Evolutionary conservation across 2,888 invertebrate species (phyloP), one percentile per base, ranked within the genome.

Genomic region (Neria commutata): DNA sequence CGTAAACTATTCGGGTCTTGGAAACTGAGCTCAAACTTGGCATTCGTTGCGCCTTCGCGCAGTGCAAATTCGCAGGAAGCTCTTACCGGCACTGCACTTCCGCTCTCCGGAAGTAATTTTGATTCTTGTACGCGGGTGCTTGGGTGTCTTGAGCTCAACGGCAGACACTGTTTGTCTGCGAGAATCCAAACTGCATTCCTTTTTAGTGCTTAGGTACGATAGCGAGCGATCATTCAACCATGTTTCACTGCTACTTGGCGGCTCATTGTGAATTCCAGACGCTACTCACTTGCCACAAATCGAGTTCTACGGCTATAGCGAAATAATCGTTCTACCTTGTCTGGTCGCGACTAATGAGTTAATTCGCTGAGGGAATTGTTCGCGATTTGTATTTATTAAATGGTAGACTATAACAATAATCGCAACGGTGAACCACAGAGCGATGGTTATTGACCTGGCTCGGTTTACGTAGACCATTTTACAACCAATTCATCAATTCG

Each of bases 271-370:
- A 54, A 64, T 64, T 59, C 63, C 37, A 25, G 50, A 48, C 63
- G 55, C 33, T 48, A 42, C 59, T 49, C 57, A 23, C 11, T 40
- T 59, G 55, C 55, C 56, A 61, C 61, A 61, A 64, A 61, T 58
- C 59, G n/a, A n/a, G n/a, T n/a, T n/a, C n/a, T n/a, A n/a, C n/a
- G n/a, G n/a, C n/a, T n/a, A n/a, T 61, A 55, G 61, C 61, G 59
- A 64, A 53, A 58, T 49, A 29, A 48, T 53, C 16, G 52, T 59
- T 56, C 56, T 58, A 42, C 26, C 25, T 11, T 25, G 37, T 51
- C 34, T 37, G 34, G 34, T 42, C 57, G n/a, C n/a, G n/a, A n/a
- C n/a, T n/a, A n/a, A n/a, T n/a, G n/a, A n/a, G n/a, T n/a, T n/a
- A n/a, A n/a, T n/a, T n/a, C n/a, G n/a, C n/a, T n/a, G n/a, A n/a